These are phyloP conservation scores for Pachydiplax longipennis DNA, from an alignment of 2,888 invertebrate species.

Conservation along the genomic window DNA sequence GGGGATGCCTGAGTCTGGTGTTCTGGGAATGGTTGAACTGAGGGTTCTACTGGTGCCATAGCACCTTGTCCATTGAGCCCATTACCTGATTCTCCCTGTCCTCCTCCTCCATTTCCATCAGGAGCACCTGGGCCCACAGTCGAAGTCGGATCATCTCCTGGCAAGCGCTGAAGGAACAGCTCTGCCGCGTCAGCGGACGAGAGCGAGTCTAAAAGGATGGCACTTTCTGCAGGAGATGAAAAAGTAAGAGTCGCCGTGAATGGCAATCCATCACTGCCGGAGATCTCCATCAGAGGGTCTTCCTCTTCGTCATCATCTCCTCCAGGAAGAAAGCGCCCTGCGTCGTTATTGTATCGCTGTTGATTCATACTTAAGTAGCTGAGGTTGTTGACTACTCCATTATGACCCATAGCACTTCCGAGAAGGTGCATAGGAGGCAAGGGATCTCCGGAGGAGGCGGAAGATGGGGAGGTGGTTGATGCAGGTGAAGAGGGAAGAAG, in stretches of 20 bases:
- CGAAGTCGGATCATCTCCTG: slow-evolving; percentile 53
- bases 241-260: slow-evolving; percentile 84
- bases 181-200: slow-evolving; percentile 75
- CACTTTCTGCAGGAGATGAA: slow-evolving; percentile 77
- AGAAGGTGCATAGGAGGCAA: slow-evolving; percentile 49
- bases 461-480: slow-evolving; percentile 19
- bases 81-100: slow-evolving; percentile 52
- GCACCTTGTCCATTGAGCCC: slow-evolving; percentile 47
- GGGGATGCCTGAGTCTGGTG: slow-evolving; percentile 64
- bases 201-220: slow-evolving; percentile 75
- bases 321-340: slow-evolving; percentile 52
- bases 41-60: slow-evolving; percentile 67
- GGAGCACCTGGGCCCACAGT: slow-evolving; percentile 34
- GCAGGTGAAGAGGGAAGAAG: slow-evolving; percentile 24
- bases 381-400: slow-evolving; percentile 36
- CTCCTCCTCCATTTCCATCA: slow-evolving; percentile 51
- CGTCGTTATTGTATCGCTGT: slow-evolving; percentile 31
- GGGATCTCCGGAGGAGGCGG: slow-evolving; percentile 39
- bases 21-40: slow-evolving; percentile 77
- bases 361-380: slow-evolving; percentile 39
- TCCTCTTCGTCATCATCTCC: slow-evolving; percentile 69
- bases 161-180: slow-evolving; percentile 76
- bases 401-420: slow-evolving; percentile 35
- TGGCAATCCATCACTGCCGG: slow-evolving; percentile 80
- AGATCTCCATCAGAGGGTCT: slow-evolving; percentile 79